Percentiles rank a stretch among this genome's conserved stretches.
These are phyloP conservation scores for Coregonus suidteri DNA, from an alignment of 2,797 vertebrate species.

Conservation along the genomic window DNA sequence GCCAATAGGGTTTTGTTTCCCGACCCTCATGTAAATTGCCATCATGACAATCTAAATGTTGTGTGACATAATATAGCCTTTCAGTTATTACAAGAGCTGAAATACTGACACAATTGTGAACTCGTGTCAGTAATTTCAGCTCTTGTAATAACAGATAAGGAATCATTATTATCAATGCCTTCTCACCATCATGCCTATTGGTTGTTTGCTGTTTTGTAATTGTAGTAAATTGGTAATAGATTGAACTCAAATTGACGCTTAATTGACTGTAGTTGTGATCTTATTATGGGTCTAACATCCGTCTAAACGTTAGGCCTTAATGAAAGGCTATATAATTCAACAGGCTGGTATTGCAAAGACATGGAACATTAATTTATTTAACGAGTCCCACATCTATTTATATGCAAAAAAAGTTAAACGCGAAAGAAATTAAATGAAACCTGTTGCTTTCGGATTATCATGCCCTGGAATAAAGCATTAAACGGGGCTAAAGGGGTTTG, in stretches of 20 bases:
- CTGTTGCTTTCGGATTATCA: constrained; percentile 78
- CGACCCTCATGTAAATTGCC: neutral
- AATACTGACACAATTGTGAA: neutral
- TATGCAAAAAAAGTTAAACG: neutral
- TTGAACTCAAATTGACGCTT: neutral
- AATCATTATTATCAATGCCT: no score
- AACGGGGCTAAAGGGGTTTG: constrained; percentile 76
- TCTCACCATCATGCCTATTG: neutral
- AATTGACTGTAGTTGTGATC: neutral
- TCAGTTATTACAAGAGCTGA: neutral
- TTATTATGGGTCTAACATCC: neutral
- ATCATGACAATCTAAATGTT: neutral
- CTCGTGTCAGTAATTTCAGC: no score
- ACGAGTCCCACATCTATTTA: neutral
- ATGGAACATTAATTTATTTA: constrained; percentile 40
- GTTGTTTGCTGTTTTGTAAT: neutral
- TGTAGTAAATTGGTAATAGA: neutral
- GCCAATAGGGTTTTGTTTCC: neutral
- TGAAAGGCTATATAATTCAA: neutral
- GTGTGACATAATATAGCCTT: neutral
- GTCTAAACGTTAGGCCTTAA: neutral
- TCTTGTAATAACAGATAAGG: no score
- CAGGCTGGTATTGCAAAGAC: neutral
- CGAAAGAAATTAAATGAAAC: neutral
- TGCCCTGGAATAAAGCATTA: constrained; percentile 77